Percentiles rank a stretch among this genome's conserved stretches.
Conservation (phyloP, 2,797 vertebrate species). For the Paedocypris micromegethes region DNA sequence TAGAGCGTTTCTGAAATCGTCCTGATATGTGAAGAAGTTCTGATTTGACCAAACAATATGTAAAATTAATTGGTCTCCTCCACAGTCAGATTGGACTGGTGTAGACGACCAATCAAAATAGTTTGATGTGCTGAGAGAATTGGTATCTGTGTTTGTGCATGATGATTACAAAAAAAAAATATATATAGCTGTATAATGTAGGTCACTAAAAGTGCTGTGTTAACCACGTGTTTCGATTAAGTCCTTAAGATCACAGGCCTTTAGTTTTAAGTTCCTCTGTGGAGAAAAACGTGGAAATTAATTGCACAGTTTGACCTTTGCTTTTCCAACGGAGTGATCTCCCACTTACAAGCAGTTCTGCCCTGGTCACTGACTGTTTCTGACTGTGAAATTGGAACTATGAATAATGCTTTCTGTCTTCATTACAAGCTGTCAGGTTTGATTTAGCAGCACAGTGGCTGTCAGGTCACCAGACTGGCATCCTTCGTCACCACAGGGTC, state of each 20-base stretch:
- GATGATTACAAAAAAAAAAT: too few relatives aligned
- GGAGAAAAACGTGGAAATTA: slow-evolving; percentile 41
- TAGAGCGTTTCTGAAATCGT: slow-evolving; percentile 9
- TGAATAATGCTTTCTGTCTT: slow-evolving; percentile 48
- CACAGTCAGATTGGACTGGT: too few relatives aligned
- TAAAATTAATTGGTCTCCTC: neutral
- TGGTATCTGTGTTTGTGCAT: too few relatives aligned
- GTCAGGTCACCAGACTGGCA: slow-evolving; percentile 20
- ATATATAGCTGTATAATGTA: too few relatives aligned
- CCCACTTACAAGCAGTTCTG: slow-evolving; percentile 32
- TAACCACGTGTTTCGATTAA: too few relatives aligned
- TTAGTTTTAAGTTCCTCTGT: slow-evolving; percentile 4
- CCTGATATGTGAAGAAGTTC: slow-evolving; percentile 11
- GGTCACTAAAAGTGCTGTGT: neutral
- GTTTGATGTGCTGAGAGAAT: too few relatives aligned
- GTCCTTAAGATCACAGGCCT: neutral
- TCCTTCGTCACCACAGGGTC: neutral
- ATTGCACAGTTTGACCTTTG: slow-evolving; percentile 45
- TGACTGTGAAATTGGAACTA: slow-evolving; percentile 48
- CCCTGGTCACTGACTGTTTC: slow-evolving; percentile 37
- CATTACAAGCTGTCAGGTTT: slow-evolving; percentile 47
- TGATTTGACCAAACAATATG: slow-evolving; percentile 26
- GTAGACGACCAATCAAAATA: too few relatives aligned
- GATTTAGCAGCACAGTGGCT: slow-evolving; percentile 38
- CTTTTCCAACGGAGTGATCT: slow-evolving; percentile 23